A percentile compares a stretch with the other conserved stretches of the same genome.
phyloP scores from a whole-genome alignment of 2,797 vertebrate species.

The Sebastes flavidus region DNA sequence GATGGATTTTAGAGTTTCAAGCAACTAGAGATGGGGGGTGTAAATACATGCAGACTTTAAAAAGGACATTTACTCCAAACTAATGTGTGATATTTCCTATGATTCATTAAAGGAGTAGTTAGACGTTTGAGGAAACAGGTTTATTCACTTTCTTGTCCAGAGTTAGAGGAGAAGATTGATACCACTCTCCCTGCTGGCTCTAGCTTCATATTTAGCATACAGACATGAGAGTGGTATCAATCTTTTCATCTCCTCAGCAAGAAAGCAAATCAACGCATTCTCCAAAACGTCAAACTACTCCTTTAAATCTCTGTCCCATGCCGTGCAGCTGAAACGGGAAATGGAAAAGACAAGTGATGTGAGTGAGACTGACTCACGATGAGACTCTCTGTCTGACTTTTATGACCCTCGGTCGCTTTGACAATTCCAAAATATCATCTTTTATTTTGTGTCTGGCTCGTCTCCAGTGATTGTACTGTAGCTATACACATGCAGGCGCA shows the following conservation, averaged over 20 bases:
- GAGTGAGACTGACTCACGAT: slow-evolving; percentile 27
- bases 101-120: not conserved
- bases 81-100: not conserved
- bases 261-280: not conserved
- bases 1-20: not conserved
- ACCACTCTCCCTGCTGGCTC: not conserved
- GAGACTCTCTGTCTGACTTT: not conserved
- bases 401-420: not conserved
- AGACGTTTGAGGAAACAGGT: not conserved
- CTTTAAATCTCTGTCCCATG: not conserved
- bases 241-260: not conserved
- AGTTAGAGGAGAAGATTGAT: no score
- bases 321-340: slow-evolving; percentile 11
- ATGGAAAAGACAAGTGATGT: slow-evolving; percentile 29
- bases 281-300: not conserved
- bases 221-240: not conserved
- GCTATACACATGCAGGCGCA: not conserved
- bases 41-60: not conserved
- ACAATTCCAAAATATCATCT: slow-evolving; percentile 4
- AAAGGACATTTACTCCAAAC: not conserved
- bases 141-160: not conserved
- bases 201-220: not conserved
- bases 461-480: slow-evolving; percentile 37
- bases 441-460: slow-evolving; percentile 19
- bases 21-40: not conserved